Conservation (phyloP, 2,113 vertebrate species). For the crab-eating macaque (Macaca fascicularis) region T2T-MFA8v1.1 NC_088388.1:122793001-122793500, state of each 20-base stretch:
- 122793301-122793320: neutral
- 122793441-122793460: neutral
- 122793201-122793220: conserved; percentile 73
- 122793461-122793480: neutral
- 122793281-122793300: neutral
- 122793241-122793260: neutral
- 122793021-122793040: conserved; percentile 56
- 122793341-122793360: neutral
- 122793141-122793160: conserved; percentile 64
- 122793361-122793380: neutral
- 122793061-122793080: conserved; percentile 77
- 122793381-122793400: neutral
- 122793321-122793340: neutral
- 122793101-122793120: conserved; percentile 77
- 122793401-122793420: neutral
- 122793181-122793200: conserved; percentile 75
- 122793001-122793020: conserved; percentile 65
- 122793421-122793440: neutral
- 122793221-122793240: conserved; percentile 71
- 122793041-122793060: conserved; percentile 68
- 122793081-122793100: conserved; percentile 74
- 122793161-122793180: conserved; percentile 69
- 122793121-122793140: conserved; percentile 62
- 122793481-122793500: neutral
- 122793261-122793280: neutral